These are phyloP conservation scores for Porites rus DNA, from an alignment of 92 coral and sea anemone genomes.

Conservation along the genomic window DNA sequence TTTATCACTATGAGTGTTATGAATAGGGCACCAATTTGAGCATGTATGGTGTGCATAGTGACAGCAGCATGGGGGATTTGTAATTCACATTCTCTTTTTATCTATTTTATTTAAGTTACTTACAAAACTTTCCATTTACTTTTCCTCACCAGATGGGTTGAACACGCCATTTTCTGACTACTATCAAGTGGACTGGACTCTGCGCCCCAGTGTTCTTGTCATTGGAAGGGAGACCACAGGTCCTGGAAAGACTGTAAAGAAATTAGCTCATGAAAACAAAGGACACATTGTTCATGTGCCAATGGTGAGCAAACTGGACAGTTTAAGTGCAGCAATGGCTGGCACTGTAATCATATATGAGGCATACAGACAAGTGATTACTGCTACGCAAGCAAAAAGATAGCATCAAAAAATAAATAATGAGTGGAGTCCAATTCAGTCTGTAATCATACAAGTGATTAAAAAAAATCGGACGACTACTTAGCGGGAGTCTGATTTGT, in stretches of 20 bases:
- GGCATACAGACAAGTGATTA: slow-evolving; percentile 70
- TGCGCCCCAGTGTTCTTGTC: slow-evolving; percentile 70
- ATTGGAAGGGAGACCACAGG: slow-evolving; percentile 91
- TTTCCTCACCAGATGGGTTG: slow-evolving; percentile 3
- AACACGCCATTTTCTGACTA: slow-evolving; percentile 12
- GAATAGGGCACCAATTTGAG: too few species aligned
- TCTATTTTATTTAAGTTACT: too few species aligned
- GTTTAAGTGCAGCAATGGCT: slow-evolving; percentile 83
- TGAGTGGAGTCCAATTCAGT: background rate
- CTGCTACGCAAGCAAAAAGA: background rate
- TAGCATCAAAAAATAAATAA: background rate
- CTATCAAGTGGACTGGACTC: slow-evolving; percentile 80
- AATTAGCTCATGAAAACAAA: slow-evolving; percentile 27
- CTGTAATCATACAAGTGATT: background rate
- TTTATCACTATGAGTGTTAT: too few species aligned
- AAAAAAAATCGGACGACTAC: too few species aligned
- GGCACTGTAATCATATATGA: slow-evolving; percentile 79
- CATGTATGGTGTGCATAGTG: too few species aligned
- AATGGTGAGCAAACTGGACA: slow-evolving; percentile 73
- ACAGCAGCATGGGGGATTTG: too few species aligned
- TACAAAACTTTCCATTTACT: background rate
- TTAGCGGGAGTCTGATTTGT: too few species aligned
- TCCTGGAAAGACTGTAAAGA: slow-evolving; percentile 55
- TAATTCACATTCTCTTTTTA: too few species aligned
- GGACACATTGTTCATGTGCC: slow-evolving; percentile 70